Conservation (phyloP, 2,888 invertebrate genomes). For the Ethmia dodecea region DNA sequence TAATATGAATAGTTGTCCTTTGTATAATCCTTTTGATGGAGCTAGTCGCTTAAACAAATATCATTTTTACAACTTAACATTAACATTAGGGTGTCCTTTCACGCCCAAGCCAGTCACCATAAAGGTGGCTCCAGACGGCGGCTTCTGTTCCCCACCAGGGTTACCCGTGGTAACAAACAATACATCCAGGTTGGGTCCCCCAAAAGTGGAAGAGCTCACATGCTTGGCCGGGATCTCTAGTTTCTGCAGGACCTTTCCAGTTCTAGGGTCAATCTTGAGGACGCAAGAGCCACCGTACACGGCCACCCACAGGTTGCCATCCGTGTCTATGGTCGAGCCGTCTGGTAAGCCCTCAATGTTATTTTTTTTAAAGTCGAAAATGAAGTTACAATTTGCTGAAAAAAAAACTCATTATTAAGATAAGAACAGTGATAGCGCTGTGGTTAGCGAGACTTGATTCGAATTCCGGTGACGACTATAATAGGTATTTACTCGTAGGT, state of each 20-base stretch:
- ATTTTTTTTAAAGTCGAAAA: conserved; percentile 75
- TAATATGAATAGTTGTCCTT: too few species aligned
- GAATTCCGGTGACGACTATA: too few species aligned
- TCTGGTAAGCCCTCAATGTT: conserved; percentile 73
- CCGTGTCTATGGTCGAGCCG: conserved; percentile 86
- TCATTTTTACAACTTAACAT: too few species aligned
- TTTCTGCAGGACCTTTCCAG: conserved; percentile 73
- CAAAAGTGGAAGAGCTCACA: conserved; percentile 85
- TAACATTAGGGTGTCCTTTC: too few species aligned
- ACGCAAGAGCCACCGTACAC: conserved; percentile 80
- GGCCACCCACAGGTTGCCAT: conserved; percentile 87
- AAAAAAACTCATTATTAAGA: too few species aligned
- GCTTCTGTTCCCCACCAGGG: conserved; percentile 26
- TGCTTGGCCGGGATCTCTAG: conserved; percentile 77
- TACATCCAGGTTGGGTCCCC: conserved; percentile 82
- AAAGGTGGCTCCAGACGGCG: too few species aligned
- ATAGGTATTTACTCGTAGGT: too few species aligned
- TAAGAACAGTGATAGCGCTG: too few species aligned
- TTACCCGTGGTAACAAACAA: conserved; percentile 81
- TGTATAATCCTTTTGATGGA: too few species aligned
- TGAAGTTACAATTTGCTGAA: too few species aligned
- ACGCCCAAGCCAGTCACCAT: conserved; percentile 71
- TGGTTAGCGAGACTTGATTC: too few species aligned
- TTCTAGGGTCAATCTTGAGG: conserved; percentile 72
- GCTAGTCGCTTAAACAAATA: too few species aligned